Percentiles rank a stretch among this genome's conserved stretches.
These are phyloP conservation scores for Drosophila littoralis DNA, from an alignment of 1,140 invertebrate genomes.

Conservation along the genomic window DNA sequence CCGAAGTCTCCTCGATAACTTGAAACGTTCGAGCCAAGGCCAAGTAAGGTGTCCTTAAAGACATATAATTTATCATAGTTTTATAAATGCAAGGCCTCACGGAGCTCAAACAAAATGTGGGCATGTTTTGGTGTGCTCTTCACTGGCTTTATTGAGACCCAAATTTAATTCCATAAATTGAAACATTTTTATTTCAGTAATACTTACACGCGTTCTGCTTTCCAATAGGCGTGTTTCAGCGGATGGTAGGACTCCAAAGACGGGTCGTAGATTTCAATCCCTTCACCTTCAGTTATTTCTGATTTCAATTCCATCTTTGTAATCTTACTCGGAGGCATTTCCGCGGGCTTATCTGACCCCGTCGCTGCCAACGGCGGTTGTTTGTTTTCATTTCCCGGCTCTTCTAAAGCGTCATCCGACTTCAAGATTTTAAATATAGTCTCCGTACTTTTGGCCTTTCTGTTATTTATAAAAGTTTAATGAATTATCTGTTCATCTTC, in stretches of 20 bases:
- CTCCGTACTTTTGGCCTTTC: not conserved
- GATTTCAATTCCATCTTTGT: conserved; percentile 53
- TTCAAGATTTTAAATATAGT: not conserved
- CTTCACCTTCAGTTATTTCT: conserved; percentile 26
- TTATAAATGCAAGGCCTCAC: not conserved
- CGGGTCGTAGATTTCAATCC: conserved; percentile 90
- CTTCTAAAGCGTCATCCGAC: not conserved
- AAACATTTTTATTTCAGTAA: not conserved
- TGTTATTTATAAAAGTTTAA: not conserved
- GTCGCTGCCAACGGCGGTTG: not conserved
- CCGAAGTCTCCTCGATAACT: conserved; percentile 94
- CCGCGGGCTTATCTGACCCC: not conserved
- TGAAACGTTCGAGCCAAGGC: conserved; percentile 96
- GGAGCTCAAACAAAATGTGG: not conserved
- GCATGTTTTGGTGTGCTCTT: too few relatives aligned
- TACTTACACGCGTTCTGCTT: conserved; percentile 88
- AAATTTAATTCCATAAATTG: too few relatives aligned
- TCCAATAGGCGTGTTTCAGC: conserved; percentile 95
- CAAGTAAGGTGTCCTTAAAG: conserved; percentile 93
- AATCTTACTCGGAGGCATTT: conserved; percentile 9
- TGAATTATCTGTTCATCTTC: not conserved
- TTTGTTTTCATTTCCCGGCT: not conserved
- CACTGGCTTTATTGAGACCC: too few relatives aligned
- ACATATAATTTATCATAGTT: not conserved
- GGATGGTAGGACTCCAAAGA: conserved; percentile 92